Base-by-base conservation (phyloP, 2,797 vertebrate genomes). In the Picus viridis region DNA sequence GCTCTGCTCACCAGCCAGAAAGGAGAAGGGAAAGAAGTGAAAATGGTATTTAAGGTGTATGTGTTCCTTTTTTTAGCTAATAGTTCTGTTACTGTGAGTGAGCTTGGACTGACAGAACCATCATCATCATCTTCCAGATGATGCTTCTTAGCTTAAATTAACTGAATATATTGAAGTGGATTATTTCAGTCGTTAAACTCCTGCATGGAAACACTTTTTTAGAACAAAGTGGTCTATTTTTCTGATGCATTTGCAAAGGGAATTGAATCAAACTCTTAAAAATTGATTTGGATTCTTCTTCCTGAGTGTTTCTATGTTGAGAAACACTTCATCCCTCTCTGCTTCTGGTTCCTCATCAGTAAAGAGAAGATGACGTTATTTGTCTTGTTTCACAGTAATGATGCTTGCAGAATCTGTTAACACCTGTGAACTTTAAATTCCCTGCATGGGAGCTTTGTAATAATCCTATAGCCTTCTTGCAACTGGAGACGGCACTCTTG, bases 151-250 rank as follows among this genome's bases (percentile, higher is more conserved):
- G 30, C 18, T 89, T 67, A 81, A 77, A 65, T 89, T 65, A 57
- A 43, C 12, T 9, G 29, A 51, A 53, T 69, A 12, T 74, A 20
- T 56, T 90, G 41, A 78, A 75, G 19, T 53, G 24, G 26, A 32
- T 78, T 89, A 58, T 88, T 91, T 91, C 49, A 89, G 27, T n/a
- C 62, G 69, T 47, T 78, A 67, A 80, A 74, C 84, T 87, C 23
- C 34, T 83, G 15, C 1, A 11, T 81, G 30, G 39, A 86, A 16
- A 65, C 10, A 22, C 16, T 79, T 77, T 84, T 68, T 83, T 29
- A 59, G 34, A 80, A 70, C 80, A 36, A 77, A 92, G 27, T 45
- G 32, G 12, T 73, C 70, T 64, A 71, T 87, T 68, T 92, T 90
- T 80, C 4, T 2, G 53, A 53, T 32, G 29, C 73, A 34, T 82